These are phyloP conservation scores for Trachymyrmex septentrionalis DNA, from an alignment of 1,140 invertebrate species.

Conservation along the genomic window DNA sequence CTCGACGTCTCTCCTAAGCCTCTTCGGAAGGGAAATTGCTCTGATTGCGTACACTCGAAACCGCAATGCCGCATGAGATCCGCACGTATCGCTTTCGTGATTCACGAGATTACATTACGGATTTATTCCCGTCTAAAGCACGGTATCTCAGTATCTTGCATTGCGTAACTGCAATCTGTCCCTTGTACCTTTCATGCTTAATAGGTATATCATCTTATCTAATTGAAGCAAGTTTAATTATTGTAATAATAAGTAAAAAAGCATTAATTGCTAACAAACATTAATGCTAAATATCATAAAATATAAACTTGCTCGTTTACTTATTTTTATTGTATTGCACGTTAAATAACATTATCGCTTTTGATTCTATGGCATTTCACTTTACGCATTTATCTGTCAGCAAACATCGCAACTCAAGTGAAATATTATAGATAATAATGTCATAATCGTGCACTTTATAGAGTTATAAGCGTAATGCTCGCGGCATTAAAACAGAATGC, in stretches of 20 bases:
- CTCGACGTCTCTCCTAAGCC: conserved; percentile 25
- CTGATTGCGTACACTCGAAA: conserved; percentile 51
- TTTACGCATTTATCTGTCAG: not conserved
- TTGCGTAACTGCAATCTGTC: not conserved
- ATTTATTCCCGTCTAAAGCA: conserved; percentile 24
- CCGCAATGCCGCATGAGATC: conserved; percentile 29
- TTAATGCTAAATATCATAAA: not conserved
- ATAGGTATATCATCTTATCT: not conserved
- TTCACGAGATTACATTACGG: conserved; percentile 31
- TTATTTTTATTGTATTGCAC: not conserved
- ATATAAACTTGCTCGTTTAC: not conserved
- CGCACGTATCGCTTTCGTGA: conserved; percentile 5
- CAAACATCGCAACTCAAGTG: not conserved
- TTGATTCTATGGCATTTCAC: not conserved
- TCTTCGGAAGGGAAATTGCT: conserved; percentile 55
- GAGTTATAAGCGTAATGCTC: conserved; percentile 26
- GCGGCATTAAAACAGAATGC: conserved; percentile 31
- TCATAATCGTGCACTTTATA: not conserved
- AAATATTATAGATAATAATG: not conserved
- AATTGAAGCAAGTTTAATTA: not conserved
- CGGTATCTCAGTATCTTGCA: not conserved
- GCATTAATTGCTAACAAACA: not conserved
- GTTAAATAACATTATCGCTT: not conserved
- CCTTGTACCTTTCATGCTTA: not conserved
- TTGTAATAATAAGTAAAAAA: not conserved